Evolutionary conservation across 2,888 invertebrate species (phyloP).

Genomic region (Barypeithes pellucidus): DNA sequence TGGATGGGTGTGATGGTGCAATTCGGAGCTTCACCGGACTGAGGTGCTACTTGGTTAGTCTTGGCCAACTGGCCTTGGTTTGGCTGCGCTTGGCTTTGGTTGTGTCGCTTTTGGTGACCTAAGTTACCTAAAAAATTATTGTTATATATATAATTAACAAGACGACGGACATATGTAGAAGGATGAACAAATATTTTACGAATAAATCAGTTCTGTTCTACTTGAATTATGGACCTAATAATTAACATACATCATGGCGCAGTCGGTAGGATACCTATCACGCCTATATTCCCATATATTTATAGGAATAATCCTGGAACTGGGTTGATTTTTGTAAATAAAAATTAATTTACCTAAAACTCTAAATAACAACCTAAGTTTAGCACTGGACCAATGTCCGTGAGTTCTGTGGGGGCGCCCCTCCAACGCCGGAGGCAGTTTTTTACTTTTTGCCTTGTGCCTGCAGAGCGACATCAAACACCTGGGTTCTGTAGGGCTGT

Average conservation of each 20-base stretch:
- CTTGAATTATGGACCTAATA: no score
- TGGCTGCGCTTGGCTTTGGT: constrained; percentile 57
- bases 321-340: no score
- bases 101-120: constrained; percentile 60
- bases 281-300: no score
- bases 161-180: no score
- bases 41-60: constrained; percentile 69
- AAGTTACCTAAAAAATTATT: constrained; percentile 61
- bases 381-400: constrained; percentile 70
- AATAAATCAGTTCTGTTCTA: no score
- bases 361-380: constrained; percentile 68
- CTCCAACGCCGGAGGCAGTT: constrained; percentile 61
- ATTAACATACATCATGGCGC: no score
- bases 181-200: no score
- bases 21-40: constrained; percentile 56
- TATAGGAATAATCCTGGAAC: no score
- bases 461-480: constrained; percentile 68
- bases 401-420: constrained; percentile 64
- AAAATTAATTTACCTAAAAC: constrained; percentile 63
- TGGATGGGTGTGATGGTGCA: constrained; percentile 70
- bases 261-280: no score
- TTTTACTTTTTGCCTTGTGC: constrained; percentile 65
- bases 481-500: constrained; percentile 69
- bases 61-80: constrained; percentile 57
- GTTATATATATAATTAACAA: no score